phyloP scores from a whole-genome alignment of 92 coral and sea anemone species.

The Plumapathes pennacea region DNA sequence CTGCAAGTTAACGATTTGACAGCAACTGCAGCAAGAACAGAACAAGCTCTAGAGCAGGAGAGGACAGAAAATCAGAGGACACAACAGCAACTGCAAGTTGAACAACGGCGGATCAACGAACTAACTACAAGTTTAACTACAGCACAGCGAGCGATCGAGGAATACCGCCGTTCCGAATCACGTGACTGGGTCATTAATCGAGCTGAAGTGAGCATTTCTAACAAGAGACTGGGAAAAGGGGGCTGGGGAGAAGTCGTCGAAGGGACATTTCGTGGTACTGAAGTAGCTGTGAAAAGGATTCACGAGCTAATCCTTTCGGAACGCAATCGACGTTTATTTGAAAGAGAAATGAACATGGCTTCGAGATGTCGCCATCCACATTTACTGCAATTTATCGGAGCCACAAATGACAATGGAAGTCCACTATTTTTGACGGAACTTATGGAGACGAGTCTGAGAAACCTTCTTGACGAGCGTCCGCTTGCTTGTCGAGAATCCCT shows the following conservation, averaged over 20 bases:
- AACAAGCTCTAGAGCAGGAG: no score
- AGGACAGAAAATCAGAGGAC: no score
- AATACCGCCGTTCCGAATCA: constrained; percentile 24
- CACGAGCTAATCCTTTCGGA: constrained; percentile 77
- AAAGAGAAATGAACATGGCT: constrained; percentile 87
- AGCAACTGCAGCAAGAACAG: no score
- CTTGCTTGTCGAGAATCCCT: constrained; percentile 37
- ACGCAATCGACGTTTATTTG: constrained; percentile 77
- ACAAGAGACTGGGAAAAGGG: constrained; percentile 67
- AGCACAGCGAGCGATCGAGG: constrained; percentile 53
- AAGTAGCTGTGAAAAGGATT: constrained; percentile 83
- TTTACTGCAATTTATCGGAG: constrained; percentile 80
- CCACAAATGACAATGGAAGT: constrained; percentile 67
- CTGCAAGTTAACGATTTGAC: no score
- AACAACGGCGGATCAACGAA: constrained; percentile 24
- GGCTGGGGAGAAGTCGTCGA: constrained; percentile 77
- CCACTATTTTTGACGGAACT: constrained; percentile 79
- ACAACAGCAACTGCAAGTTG: no score
- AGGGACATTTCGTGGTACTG: constrained; percentile 67
- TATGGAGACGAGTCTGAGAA: constrained; percentile 64
- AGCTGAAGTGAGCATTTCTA: constrained; percentile 58
- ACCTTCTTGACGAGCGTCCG: constrained; percentile 50
- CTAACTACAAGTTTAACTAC: constrained; percentile 35
- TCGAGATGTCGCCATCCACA: constrained; percentile 85
- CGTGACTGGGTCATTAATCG: constrained; percentile 74